Evolutionary conservation across 2,888 invertebrate species (phyloP), one percentile per base, ranked within the genome.

Genomic region (Lissonota sp.): DNA sequence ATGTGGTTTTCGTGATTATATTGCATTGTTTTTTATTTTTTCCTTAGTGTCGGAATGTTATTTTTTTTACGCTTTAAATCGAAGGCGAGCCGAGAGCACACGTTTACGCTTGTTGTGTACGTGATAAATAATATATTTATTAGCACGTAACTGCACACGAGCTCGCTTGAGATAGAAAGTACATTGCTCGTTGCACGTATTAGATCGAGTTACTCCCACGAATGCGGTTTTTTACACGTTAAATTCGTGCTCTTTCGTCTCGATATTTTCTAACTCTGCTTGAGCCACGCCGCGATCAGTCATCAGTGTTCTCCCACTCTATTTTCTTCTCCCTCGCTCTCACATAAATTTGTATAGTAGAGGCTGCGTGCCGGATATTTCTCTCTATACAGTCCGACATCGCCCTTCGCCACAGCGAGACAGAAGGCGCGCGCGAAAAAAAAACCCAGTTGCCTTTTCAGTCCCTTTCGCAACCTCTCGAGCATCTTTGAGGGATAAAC

Each of bases 141-240:
- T 8, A 6, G n/a, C n/a, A n/a, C n/a, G n/a, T n/a, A n/a, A n/a
- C n/a, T n/a, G n/a, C n/a, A n/a, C n/a, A n/a, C n/a, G 7, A 1
- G 6, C 37, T 66, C 40, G 46, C 51, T 44, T 71, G 51, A 53
- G 37, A 71, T 80, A 76, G 80, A 80, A 76, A 80, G 80, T 80
- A 76, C 76, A 80, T n/a, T 62, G 75, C 57, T 67, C 66, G 66
- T 71, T 69, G n/a, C 57, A 64, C 77, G 77, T 77, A n/a, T n/a
- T n/a, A 72, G 71, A 80, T 80, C 80, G 71, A 26, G 60, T 80
- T 80, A 80, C 80, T 71, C 80, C 75, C 75, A 80, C 80, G 75
- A 75, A 39, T 39, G 63, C 44, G 53, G 8, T 66, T 46, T 49
- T 60, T 51, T 49, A n/a, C n/a, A n/a, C n/a, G 60, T 39, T 14